A percentile compares a stretch with the other conserved stretches of the same genome.
Evolutionary conservation across 2,888 invertebrate species (phyloP).

Genomic region (Vandiemenella viatica): DNA sequence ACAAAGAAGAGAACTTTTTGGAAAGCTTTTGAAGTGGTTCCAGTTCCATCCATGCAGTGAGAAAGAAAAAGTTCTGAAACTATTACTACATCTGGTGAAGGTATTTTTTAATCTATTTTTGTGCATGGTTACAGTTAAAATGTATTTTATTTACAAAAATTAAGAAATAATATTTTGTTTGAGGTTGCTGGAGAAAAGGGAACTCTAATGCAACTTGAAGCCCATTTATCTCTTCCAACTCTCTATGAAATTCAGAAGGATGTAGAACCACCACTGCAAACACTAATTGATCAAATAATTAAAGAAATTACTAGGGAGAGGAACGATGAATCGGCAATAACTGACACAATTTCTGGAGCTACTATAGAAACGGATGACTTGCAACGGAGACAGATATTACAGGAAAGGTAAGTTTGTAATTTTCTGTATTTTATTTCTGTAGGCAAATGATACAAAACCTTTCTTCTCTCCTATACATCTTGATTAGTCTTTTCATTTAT

Average conservation of each 20-base stretch:
- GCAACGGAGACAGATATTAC: too few relatives aligned
- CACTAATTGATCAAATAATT: constrained; percentile 33
- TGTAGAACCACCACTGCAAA: constrained; percentile 29
- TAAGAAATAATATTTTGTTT: not conserved
- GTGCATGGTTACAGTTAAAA: not conserved
- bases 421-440: too few relatives aligned
- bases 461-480: too few relatives aligned
- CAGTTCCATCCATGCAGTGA: constrained; percentile 35
- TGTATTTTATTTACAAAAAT: constrained; percentile 4
- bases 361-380: too few relatives aligned
- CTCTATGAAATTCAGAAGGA: constrained; percentile 31
- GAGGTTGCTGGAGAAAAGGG: constrained; percentile 20
- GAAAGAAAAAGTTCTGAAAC: constrained; percentile 39
- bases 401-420: too few relatives aligned
- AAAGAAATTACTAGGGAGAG: too few relatives aligned
- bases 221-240: constrained; percentile 28
- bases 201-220: constrained; percentile 36
- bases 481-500: too few relatives aligned
- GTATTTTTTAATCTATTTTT: constrained; percentile 7
- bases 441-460: too few relatives aligned
- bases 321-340: too few relatives aligned
- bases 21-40: constrained; percentile 47
- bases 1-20: constrained; percentile 40
- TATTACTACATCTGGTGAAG: constrained; percentile 35
- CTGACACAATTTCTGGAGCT: too few relatives aligned